Percentiles rank a stretch among this genome's conserved stretches.
Evolutionary conservation across 2,797 vertebrate species (phyloP).

Genomic region (Coreius guichenoti): DNA sequence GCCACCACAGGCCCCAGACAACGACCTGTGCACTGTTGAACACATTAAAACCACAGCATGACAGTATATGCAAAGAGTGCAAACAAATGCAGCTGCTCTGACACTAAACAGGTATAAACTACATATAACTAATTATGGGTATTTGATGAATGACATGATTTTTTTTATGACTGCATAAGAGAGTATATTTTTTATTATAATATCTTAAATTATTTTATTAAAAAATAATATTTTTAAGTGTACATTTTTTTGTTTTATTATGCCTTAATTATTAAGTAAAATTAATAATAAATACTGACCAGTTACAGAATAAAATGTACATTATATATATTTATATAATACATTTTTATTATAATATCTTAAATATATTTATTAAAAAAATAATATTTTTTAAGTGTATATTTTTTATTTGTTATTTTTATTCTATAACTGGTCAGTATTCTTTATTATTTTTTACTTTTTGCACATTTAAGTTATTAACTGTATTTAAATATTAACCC

Average conservation of each 20-base stretch:
- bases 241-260: neutral
- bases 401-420: too few species aligned
- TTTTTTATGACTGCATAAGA: neutral
- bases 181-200: neutral
- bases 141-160: neutral
- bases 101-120: neutral
- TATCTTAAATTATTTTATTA: too few species aligned
- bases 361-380: too few species aligned
- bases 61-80: neutral
- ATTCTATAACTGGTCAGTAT: neutral
- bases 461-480: neutral
- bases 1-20: constrained; percentile 75
- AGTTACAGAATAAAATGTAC: too few species aligned
- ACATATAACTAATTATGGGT: neutral
- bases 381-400: too few species aligned
- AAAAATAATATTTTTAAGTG: too few species aligned
- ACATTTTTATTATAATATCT: too few species aligned
- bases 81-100: neutral
- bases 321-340: too few species aligned
- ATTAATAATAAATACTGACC: too few species aligned
- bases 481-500: neutral
- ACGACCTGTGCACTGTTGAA: constrained; percentile 81
- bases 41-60: neutral
- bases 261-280: too few species aligned
- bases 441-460: neutral